phyloP scores from a whole-genome alignment of 2,797 vertebrate species.

The Micrastur ruficollis region DNA sequence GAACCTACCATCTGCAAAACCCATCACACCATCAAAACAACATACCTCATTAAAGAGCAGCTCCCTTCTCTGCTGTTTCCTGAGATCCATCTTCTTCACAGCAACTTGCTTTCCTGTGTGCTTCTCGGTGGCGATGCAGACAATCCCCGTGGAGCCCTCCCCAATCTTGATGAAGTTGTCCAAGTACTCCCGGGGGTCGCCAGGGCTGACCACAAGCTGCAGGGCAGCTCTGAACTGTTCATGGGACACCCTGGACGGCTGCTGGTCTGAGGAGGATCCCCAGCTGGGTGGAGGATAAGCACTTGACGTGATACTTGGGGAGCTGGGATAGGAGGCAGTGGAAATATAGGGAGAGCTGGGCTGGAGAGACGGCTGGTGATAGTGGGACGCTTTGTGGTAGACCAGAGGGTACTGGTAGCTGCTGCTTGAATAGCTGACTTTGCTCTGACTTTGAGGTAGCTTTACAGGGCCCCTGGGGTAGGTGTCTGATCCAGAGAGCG shows the following conservation, averaged over 20 bases:
- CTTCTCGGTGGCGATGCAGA: slow-evolving; percentile 96
- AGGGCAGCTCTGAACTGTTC: slow-evolving; percentile 97
- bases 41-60: slow-evolving; percentile 96
- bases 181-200: slow-evolving; percentile 93
- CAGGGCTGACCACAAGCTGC: slow-evolving; percentile 95
- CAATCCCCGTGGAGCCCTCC: slow-evolving; percentile 96
- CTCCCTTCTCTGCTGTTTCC: slow-evolving; percentile 94
- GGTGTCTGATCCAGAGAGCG: slow-evolving; percentile 86
- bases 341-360: slow-evolving; percentile 88
- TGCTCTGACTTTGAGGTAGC: slow-evolving; percentile 94
- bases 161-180: slow-evolving; percentile 98
- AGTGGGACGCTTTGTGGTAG: slow-evolving; percentile 88
- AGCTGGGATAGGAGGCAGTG: slow-evolving; percentile 91
- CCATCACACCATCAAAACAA: accelerated
- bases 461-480: slow-evolving; percentile 90
- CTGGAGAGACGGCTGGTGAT: slow-evolving; percentile 87
- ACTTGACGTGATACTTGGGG: slow-evolving; percentile 88
- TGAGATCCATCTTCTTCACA: slow-evolving; percentile 98
- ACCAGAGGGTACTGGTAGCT: slow-evolving; percentile 87
- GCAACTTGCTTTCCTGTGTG: slow-evolving; percentile 97
- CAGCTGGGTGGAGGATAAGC: slow-evolving; percentile 94
- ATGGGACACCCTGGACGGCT: slow-evolving; percentile 93
- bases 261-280: slow-evolving; percentile 93
- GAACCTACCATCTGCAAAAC: not conserved
- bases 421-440: slow-evolving; percentile 84